These are phyloP conservation scores for Netelia virgata DNA, from an alignment of 2,888 invertebrate species.

Conservation along the genomic window DNA sequence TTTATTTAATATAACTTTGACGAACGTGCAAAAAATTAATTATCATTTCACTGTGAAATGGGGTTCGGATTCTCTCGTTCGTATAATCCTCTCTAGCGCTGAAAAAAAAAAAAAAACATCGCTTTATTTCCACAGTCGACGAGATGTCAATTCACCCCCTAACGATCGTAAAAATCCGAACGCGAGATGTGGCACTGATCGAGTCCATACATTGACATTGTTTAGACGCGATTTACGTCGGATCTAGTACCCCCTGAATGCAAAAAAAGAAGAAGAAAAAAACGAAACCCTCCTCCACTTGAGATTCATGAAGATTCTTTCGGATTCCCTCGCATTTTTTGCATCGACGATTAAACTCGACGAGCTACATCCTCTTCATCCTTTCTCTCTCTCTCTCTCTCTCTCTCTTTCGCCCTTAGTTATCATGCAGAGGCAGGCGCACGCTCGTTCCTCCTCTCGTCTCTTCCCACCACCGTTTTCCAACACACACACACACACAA, in stretches of 20 bases:
- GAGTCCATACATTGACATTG: slow-evolving; percentile 35
- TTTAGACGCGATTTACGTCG: slow-evolving; percentile 43
- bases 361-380: slow-evolving; percentile 41
- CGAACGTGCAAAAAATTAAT: too few species aligned
- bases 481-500: background rate
- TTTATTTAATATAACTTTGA: too few species aligned
- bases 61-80: too few species aligned
- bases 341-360: slow-evolving; percentile 58
- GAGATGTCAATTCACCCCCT: background rate
- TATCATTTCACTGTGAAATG: too few species aligned
- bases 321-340: slow-evolving; percentile 43
- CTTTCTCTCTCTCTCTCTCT: background rate
- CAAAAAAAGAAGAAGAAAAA: too few species aligned
- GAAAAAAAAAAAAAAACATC: background rate
- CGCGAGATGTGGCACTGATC: slow-evolving; percentile 23
- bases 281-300: background rate
- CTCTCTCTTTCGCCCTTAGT: too few species aligned
- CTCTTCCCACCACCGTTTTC: background rate
- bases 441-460: background rate
- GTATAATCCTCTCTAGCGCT: background rate
- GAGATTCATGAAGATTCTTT: slow-evolving; percentile 42
- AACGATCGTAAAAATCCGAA: slow-evolving; percentile 22
- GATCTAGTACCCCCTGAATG: slow-evolving; percentile 5
- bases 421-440: too few species aligned
- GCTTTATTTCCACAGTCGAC: background rate